Evolutionary conservation across 2,888 invertebrate genomes (phyloP).

Genomic region (Dynastes maya): DNA sequence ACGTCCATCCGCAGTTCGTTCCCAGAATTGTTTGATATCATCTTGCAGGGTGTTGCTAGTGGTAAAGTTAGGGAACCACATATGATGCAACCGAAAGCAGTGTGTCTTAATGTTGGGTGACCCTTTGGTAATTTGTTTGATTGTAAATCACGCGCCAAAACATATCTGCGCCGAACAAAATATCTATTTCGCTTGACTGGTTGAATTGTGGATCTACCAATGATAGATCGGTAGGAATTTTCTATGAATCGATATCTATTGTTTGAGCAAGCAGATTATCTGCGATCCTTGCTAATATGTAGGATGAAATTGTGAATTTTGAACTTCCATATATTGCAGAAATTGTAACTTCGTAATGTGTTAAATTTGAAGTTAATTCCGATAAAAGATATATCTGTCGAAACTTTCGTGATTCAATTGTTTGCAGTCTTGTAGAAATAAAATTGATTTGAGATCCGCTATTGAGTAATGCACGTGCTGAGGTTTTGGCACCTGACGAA

Average conservation of each 20-base stretch:
- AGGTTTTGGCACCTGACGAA: background rate
- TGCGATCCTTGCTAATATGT: background rate
- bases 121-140: constrained; percentile 6
- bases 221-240: background rate
- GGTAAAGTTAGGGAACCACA: constrained; percentile 5
- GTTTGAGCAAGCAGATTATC: background rate
- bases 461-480: background rate
- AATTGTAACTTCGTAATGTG: background rate
- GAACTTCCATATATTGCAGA: background rate
- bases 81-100: constrained; percentile 5
- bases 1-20: constrained; percentile 1
- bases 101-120: background rate
- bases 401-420: constrained; percentile 4
- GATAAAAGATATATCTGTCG: background rate
- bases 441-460: constrained; percentile 11
- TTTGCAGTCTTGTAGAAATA: background rate
- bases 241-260: constrained; percentile 11
- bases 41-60: background rate
- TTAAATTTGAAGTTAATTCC: constrained; percentile 3
- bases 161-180: constrained; percentile 2
- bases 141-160: background rate
- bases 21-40: background rate
- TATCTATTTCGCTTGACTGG: background rate
- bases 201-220: constrained; percentile 16
- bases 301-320: constrained; percentile 8